These are phyloP conservation scores for Nyctalus aviator DNA, from an alignment of 2,797 vertebrate genomes.

Conservation along the genomic window DNA sequence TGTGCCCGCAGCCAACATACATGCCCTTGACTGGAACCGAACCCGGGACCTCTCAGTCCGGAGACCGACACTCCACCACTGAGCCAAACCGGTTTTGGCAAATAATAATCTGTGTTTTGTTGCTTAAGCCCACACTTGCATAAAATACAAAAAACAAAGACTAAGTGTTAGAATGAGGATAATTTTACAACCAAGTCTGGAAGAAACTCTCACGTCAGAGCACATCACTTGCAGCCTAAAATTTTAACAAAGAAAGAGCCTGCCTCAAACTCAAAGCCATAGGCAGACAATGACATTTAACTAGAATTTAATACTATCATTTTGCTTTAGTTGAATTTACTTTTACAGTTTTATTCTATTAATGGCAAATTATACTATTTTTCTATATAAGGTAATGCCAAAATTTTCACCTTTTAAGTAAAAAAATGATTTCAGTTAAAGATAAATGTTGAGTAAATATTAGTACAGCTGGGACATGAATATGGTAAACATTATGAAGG, in stretches of 20 bases:
- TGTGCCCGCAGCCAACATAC: too few species aligned
- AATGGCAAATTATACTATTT: not conserved
- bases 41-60: too few species aligned
- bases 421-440: constrained; percentile 1
- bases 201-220: too few species aligned
- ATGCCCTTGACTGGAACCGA: too few species aligned
- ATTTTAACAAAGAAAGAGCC: not conserved
- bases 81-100: too few species aligned
- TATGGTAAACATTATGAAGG: not conserved
- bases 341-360: not conserved
- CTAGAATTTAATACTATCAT: not conserved
- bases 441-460: not conserved
- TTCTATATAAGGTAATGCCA: not conserved
- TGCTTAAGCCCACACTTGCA: not conserved
- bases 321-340: not conserved
- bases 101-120: not conserved
- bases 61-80: too few species aligned
- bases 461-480: not conserved
- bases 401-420: not conserved
- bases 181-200: not conserved
- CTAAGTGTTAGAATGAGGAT: not conserved
- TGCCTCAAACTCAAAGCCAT: not conserved
- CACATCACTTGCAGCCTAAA: not conserved
- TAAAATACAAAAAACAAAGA: not conserved
- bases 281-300: not conserved